Evolutionary conservation across 1,140 invertebrate genomes (phyloP).

Genomic region (Microplitis mediator): DNA sequence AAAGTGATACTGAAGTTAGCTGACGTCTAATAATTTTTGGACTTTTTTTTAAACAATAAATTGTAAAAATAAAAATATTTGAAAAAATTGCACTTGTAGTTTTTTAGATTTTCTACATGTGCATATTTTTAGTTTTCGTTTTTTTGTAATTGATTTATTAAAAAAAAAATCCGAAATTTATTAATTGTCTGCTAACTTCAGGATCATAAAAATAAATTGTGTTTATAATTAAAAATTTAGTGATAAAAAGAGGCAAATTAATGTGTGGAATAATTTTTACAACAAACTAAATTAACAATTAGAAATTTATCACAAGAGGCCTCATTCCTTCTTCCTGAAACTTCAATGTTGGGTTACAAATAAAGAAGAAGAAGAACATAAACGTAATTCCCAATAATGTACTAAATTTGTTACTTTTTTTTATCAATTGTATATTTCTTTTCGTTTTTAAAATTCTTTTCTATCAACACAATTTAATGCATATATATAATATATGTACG

Average conservation of each 20-base stretch:
- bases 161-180: no score
- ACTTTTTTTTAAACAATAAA: no score
- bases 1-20: no score
- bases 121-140: no score
- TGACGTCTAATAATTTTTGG: no score
- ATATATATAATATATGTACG: constrained; percentile 12
- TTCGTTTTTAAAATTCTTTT: neutral
- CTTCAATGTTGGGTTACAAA: neutral
- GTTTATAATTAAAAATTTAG: constrained; percentile 44
- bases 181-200: no score
- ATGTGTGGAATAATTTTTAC: constrained; percentile 23
- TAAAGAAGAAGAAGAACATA: neutral
- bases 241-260: constrained; percentile 31
- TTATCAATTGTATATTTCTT: neutral
- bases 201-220: constrained; percentile 25
- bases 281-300: constrained; percentile 9
- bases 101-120: no score
- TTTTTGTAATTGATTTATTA: no score
- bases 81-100: no score
- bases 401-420: constrained; percentile 14
- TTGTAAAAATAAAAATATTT: no score
- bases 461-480: neutral
- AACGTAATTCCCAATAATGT: constrained; percentile 8
- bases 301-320: constrained; percentile 31
- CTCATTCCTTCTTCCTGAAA: constrained; percentile 20